phyloP scores from a whole-genome alignment of 2,113 vertebrate species.

The Chlamydotis undulata region DNA sequence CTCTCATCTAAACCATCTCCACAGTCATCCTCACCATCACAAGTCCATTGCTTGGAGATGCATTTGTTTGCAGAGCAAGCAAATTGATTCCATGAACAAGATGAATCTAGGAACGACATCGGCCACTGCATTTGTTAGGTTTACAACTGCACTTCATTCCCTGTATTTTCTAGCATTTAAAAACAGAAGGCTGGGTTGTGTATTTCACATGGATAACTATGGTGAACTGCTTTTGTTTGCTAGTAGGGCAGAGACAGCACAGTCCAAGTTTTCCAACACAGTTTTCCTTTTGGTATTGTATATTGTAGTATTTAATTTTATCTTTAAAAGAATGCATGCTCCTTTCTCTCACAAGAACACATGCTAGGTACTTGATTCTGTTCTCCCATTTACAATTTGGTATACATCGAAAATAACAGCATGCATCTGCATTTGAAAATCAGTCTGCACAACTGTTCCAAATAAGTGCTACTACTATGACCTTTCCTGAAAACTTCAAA shows the following conservation, averaged over 20 bases:
- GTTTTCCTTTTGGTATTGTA: background rate
- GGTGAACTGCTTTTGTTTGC: background rate
- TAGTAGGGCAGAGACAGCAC: background rate
- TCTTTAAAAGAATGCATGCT: background rate
- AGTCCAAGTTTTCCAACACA: background rate
- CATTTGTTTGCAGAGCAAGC: conserved; percentile 95
- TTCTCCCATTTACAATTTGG: background rate
- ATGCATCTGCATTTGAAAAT: background rate
- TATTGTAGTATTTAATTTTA: background rate
- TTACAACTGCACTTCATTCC: background rate
- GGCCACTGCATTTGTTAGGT: background rate
- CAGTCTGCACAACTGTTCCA: background rate
- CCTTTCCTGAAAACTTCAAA: background rate
- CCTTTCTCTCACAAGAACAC: background rate
- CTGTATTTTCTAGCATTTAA: background rate
- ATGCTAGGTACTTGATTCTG: background rate
- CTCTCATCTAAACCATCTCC: conserved; percentile 93
- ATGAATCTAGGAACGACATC: conserved; percentile 82
- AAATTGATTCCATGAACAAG: conserved; percentile 97
- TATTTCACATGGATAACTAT: background rate
- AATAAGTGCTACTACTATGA: background rate
- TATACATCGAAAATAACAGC: background rate
- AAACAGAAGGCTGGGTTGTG: background rate
- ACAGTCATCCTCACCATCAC: conserved; percentile 96
- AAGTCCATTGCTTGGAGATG: conserved; percentile 95